Evolutionary conservation across 1,140 invertebrate species (phyloP).

Genomic region (Apis laboriosa): DNA sequence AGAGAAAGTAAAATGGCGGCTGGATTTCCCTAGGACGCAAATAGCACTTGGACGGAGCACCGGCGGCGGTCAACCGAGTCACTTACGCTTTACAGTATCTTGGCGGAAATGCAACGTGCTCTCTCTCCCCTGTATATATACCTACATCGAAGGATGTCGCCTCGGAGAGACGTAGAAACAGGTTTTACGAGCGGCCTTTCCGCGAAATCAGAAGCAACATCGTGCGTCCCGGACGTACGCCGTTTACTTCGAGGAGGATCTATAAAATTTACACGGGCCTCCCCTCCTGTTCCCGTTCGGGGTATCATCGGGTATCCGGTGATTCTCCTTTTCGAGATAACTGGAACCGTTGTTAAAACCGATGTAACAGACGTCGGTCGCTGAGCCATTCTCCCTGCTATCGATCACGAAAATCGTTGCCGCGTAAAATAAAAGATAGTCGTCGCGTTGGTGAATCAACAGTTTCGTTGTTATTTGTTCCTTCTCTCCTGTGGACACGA

Average conservation of each 20-base stretch:
- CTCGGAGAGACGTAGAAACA: conserved; percentile 43
- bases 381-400: no score
- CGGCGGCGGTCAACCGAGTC: conserved; percentile 48
- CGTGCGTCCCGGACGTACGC: conserved; percentile 25
- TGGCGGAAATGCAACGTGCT: conserved; percentile 45
- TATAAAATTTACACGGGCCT: conserved; percentile 28
- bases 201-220: conserved; percentile 42
- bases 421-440: background rate
- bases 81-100: conserved; percentile 47
- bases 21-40: conserved; percentile 48
- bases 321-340: conserved; percentile 1
- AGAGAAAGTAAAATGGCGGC: background rate
- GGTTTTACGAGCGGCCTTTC: conserved; percentile 42
- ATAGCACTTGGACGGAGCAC: conserved; percentile 45
- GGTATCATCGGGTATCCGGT: conserved; percentile 17
- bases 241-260: conserved; percentile 22
- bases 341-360: background rate
- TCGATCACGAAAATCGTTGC: background rate
- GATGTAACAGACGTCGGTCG: background rate
- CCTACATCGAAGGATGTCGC: conserved; percentile 23
- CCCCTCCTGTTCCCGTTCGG: background rate
- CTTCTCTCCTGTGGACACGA: no score
- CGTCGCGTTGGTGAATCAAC: no score
- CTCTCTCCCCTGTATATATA: background rate
- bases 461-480: background rate